These are phyloP conservation scores for Asteroscopus sphinx DNA, from an alignment of 2,888 invertebrate genomes.

Conservation along the genomic window DNA sequence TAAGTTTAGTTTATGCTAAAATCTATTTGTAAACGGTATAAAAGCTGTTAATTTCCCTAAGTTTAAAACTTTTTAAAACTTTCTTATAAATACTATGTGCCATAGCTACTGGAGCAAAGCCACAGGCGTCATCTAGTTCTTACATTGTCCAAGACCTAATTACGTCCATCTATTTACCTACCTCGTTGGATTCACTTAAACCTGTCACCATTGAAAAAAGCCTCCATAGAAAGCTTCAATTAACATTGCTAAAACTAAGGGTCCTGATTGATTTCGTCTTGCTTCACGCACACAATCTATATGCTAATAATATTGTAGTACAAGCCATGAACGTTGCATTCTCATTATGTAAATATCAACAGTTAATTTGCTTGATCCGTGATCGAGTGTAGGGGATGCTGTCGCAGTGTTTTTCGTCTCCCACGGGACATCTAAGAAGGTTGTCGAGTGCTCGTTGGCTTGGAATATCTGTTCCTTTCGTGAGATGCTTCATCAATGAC, in stretches of 20 bases:
- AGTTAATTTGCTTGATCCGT: slow-evolving; percentile 77
- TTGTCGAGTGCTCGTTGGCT: slow-evolving; percentile 27
- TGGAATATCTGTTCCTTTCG: slow-evolving; percentile 38
- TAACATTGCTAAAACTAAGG: slow-evolving; percentile 39
- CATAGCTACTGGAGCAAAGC: too few relatives aligned
- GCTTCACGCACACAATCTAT: slow-evolving; percentile 76
- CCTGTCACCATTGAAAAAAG: slow-evolving; percentile 26
- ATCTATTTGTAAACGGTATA: too few relatives aligned
- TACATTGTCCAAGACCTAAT: too few relatives aligned
- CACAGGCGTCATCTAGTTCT: too few relatives aligned
- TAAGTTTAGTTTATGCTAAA: too few relatives aligned
- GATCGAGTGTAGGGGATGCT: slow-evolving; percentile 67
- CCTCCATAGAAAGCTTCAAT: slow-evolving; percentile 22
- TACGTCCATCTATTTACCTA: background rate
- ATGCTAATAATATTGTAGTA: slow-evolving; percentile 72
- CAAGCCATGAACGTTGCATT: slow-evolving; percentile 61
- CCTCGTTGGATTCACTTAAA: slow-evolving; percentile 3
- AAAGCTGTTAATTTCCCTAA: too few relatives aligned
- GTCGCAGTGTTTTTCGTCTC: slow-evolving; percentile 61
- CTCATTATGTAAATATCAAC: slow-evolving; percentile 80
- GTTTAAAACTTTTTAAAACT: too few relatives aligned
- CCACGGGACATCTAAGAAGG: slow-evolving; percentile 42
- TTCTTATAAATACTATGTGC: too few relatives aligned
- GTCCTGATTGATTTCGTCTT: slow-evolving; percentile 75
- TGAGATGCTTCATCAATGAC: too few relatives aligned